Conservation (phyloP, 2,888 invertebrate species). For the Periphyllus acericola region DNA sequence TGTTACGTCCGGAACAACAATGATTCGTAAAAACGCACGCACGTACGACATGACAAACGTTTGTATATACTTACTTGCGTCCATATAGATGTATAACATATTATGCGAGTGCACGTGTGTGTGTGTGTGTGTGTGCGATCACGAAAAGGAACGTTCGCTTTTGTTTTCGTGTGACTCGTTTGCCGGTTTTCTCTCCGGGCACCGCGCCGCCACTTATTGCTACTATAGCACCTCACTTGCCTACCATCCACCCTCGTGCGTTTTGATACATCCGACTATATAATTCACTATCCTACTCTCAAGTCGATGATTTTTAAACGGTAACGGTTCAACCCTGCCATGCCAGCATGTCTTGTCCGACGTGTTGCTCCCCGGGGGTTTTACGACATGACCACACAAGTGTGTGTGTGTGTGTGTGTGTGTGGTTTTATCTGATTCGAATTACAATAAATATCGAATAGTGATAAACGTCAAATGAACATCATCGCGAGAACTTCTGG, state of each 20-base stretch:
- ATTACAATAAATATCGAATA: too few species aligned
- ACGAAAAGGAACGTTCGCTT: background rate
- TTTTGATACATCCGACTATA: background rate
- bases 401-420: too few species aligned
- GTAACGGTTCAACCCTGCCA: background rate
- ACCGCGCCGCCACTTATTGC: background rate
- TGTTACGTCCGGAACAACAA: slow-evolving; percentile 42
- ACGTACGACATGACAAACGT: background rate
- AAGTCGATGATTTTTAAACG: background rate
- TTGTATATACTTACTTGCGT: too few species aligned
- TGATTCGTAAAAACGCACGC: slow-evolving; percentile 35
- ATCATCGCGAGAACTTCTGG: too few species aligned
- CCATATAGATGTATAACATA: background rate
- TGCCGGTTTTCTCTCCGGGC: background rate
- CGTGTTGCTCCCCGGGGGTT: too few species aligned
- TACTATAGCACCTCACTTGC: background rate
- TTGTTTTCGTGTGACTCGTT: slow-evolving; percentile 16
- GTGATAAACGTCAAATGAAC: too few species aligned
- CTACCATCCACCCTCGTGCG: background rate
- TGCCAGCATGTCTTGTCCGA: too few species aligned
- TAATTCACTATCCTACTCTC: background rate
- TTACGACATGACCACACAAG: too few species aligned
- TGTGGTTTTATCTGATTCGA: too few species aligned
- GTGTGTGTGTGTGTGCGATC: too few species aligned
- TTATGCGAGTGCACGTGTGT: background rate